Evolutionary conservation across 2,113 vertebrate species (phyloP), one percentile per base, ranked within the genome.

Genomic region (Egretta garzetta): DNA sequence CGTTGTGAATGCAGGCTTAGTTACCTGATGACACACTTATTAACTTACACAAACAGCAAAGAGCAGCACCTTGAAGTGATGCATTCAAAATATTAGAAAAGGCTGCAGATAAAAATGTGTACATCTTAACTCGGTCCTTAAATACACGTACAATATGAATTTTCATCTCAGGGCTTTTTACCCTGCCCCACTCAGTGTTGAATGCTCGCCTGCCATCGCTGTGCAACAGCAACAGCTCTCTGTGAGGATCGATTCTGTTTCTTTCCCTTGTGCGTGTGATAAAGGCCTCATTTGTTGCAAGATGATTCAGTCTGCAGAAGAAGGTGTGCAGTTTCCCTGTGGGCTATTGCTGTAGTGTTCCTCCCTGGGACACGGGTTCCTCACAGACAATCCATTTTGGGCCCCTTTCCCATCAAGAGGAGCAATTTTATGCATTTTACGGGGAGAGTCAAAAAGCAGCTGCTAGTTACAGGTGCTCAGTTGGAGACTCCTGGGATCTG

Each of bases 231-330:
- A 70, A 12, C 28, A 56, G 7, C 30, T 16, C 27, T 37, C 43
- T 14, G 16, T 3, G 5, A 90, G 13, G 41, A 22, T 14, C 0
- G 0, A 11, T 55, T 80, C 47, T 20, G 3, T 45, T 80, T 62
- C 41, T 63, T 80, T 39, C 1, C 6, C 32, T 12, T 17, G 18
- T 53, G 27, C 15, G 27, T 62, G 12, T 35, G 28, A 28, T 68
- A 67, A 90, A 62, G 33, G 41, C 32, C 14, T 96, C 24, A 10
- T 27, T 79, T 81, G 30, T 53, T 67, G 32, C 64, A 62, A 64
- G 22, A 13, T 45, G 50, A 58, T 75, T 47, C n/a, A 14, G 20
- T 60, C 39, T 70, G 92, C 5, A 39, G 55, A 28, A 81, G 35
- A 92, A 41, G 32, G 21, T 30, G 11, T 5, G 3, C 30, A 19